Percentiles rank a stretch among this genome's conserved stretches.
Evolutionary conservation across 2,888 invertebrate genomes (phyloP).

Genomic region (Alsophila aescularia): DNA sequence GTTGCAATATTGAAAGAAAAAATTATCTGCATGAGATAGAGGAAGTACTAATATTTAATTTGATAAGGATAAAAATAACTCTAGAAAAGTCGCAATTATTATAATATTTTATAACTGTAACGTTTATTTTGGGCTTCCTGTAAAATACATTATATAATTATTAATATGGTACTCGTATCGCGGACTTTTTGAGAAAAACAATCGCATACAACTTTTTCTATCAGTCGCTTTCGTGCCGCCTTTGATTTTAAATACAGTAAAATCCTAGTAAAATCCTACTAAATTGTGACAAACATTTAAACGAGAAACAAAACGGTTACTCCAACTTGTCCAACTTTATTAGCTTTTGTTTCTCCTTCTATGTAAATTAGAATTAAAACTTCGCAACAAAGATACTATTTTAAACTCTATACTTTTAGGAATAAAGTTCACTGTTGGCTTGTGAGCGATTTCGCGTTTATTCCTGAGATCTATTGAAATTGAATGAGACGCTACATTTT

Average conservation of each 20-base stretch:
- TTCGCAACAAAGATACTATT: background rate
- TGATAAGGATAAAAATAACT: too few species aligned
- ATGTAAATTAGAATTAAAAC: slow-evolving; percentile 29
- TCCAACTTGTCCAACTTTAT: slow-evolving; percentile 30
- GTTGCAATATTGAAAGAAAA: too few species aligned
- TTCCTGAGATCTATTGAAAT: slow-evolving; percentile 31
- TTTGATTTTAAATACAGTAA: slow-evolving; percentile 10
- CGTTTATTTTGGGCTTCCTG: too few species aligned
- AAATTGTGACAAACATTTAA: slow-evolving; percentile 29
- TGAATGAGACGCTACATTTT: slow-evolving; percentile 35
- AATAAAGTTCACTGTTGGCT: slow-evolving; percentile 15
- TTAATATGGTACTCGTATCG: too few species aligned
- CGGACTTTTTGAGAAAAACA: too few species aligned
- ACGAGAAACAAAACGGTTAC: slow-evolving; percentile 23
- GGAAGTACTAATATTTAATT: too few species aligned
- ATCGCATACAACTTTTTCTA: too few species aligned
- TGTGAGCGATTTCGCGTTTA: slow-evolving; percentile 5
- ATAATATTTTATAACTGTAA: too few species aligned
- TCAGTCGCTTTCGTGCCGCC: slow-evolving; percentile 2
- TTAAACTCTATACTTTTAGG: background rate
- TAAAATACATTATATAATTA: too few species aligned
- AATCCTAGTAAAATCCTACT: slow-evolving; percentile 10
- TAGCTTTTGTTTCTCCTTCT: slow-evolving; percentile 30
- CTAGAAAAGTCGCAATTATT: too few species aligned
- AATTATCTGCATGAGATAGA: too few species aligned